A percentile compares a stretch with the other conserved stretches of the same genome.
phyloP scores from a whole-genome alignment of 2,797 vertebrate genomes.

The Poeciliopsis infans region DNA sequence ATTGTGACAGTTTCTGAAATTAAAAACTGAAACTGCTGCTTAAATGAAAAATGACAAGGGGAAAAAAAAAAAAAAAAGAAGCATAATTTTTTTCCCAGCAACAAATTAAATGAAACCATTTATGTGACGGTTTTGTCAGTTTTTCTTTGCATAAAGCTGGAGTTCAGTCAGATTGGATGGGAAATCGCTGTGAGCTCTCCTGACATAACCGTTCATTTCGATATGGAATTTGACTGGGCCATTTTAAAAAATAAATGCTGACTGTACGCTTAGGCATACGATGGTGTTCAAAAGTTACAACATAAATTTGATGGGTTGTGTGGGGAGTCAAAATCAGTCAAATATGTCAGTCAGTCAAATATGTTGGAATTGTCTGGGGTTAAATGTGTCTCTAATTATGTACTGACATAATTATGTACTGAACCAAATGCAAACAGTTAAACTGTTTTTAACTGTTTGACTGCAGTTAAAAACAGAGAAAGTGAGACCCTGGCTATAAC shows the following conservation, averaged over 20 bases:
- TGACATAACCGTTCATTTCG: neutral
- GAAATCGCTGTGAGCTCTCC: neutral
- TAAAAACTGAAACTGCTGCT: slow-evolving; percentile 5
- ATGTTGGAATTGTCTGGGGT: neutral
- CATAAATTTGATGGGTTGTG: neutral
- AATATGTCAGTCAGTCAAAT: neutral
- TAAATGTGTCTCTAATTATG: neutral
- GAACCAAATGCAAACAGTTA: neutral
- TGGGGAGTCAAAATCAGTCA: too few species aligned
- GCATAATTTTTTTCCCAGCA: neutral
- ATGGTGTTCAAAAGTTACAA: neutral
- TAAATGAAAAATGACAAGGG: neutral
- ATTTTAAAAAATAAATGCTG: neutral
- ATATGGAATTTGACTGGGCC: neutral
- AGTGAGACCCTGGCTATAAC: neutral
- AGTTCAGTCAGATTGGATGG: neutral
- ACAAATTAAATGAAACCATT: neutral
- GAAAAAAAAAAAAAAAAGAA: too few species aligned
- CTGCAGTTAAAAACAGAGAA: neutral
- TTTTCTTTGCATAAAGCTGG: neutral
- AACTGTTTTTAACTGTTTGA: too few species aligned
- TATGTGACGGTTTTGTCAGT: neutral
- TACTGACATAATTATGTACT: neutral
- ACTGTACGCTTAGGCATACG: neutral
- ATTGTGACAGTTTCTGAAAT: slow-evolving; percentile 3